A percentile compares a stretch with the other conserved stretches of the same genome.
Conservation (phyloP, 2,888 invertebrate species). For the Acrocera orbiculus region DNA sequence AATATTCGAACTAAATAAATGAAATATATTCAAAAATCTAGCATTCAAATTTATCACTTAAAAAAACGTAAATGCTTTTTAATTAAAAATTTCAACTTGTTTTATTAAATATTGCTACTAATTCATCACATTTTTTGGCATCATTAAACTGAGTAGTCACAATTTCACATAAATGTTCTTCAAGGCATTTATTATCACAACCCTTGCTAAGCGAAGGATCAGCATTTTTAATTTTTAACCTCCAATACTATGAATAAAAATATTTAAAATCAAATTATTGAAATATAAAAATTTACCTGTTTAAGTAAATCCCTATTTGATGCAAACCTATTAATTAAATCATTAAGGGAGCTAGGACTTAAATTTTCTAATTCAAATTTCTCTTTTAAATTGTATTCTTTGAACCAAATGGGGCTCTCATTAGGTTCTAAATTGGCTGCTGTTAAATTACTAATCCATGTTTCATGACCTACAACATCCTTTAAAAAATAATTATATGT, state of each 20-base stretch:
- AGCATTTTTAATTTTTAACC: conserved; percentile 17
- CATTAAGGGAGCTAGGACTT: conserved; percentile 41
- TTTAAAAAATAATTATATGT: conserved; percentile 22
- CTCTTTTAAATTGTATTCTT: conserved; percentile 56
- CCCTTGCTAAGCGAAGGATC: conserved; percentile 20
- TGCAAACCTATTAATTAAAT: conserved; percentile 41
- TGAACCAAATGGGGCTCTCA: conserved; percentile 47
- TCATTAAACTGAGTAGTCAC: conserved; percentile 19
- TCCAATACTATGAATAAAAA: conserved; percentile 16
- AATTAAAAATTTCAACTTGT: too few species aligned
- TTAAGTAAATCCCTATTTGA: conserved; percentile 17
- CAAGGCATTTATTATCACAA: conserved; percentile 20
- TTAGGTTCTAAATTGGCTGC: conserved; percentile 45
- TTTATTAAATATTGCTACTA: too few species aligned
- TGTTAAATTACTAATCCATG: conserved; percentile 58
- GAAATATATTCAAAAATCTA: too few species aligned
- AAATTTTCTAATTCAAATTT: conserved; percentile 44
- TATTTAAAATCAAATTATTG: background rate
- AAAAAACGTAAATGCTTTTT: too few species aligned
- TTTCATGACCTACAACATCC: conserved; percentile 48
- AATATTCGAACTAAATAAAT: too few species aligned
- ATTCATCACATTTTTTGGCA: too few species aligned
- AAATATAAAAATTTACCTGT: conserved; percentile 14
- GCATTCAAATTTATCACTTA: too few species aligned
- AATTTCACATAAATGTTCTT: conserved; percentile 18